Conservation (phyloP, 2,888 invertebrate species). For the Drosophila stalkeri region DNA sequence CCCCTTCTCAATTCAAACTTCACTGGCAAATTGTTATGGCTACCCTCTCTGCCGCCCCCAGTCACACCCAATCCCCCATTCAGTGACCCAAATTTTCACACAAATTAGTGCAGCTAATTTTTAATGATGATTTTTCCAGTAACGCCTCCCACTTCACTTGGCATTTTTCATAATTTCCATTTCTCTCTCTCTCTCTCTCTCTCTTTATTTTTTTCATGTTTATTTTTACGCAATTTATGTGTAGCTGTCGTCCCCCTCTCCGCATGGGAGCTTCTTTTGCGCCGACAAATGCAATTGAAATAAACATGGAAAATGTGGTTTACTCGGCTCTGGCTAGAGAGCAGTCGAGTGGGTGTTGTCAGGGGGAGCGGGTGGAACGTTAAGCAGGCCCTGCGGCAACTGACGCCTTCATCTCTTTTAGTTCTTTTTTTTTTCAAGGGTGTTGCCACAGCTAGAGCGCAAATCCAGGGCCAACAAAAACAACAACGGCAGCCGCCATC, state of each 20-base stretch:
- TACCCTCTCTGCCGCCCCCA: neutral
- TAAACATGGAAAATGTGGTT: slow-evolving; percentile 67
- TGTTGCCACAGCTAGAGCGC: slow-evolving; percentile 24
- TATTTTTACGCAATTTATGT: slow-evolving; percentile 70
- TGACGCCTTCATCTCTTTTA: slow-evolving; percentile 42
- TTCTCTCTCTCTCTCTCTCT: neutral
- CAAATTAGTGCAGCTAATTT: slow-evolving; percentile 81
- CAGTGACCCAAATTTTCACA: slow-evolving; percentile 72
- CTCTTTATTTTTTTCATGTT: slow-evolving; percentile 2
- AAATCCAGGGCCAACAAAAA: slow-evolving; percentile 8
- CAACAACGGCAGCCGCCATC: slow-evolving; percentile 10
- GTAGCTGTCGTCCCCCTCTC: slow-evolving; percentile 5
- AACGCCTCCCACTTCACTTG: slow-evolving; percentile 65
- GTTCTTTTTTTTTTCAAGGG: slow-evolving; percentile 50
- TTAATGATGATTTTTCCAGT: slow-evolving; percentile 71
- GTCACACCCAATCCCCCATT: neutral
- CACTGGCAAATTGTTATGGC: slow-evolving; percentile 37
- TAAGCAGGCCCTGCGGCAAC: slow-evolving; percentile 30
- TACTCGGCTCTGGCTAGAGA: slow-evolving; percentile 18
- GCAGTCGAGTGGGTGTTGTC: neutral
- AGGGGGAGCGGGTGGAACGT: neutral
- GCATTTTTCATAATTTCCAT: slow-evolving; percentile 77
- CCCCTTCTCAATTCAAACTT: neutral
- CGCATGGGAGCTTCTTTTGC: slow-evolving; percentile 23
- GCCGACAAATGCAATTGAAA: slow-evolving; percentile 74